Base-by-base conservation (phyloP, 2,113 vertebrate species). In the Thalassoma bifasciatum region DNA sequence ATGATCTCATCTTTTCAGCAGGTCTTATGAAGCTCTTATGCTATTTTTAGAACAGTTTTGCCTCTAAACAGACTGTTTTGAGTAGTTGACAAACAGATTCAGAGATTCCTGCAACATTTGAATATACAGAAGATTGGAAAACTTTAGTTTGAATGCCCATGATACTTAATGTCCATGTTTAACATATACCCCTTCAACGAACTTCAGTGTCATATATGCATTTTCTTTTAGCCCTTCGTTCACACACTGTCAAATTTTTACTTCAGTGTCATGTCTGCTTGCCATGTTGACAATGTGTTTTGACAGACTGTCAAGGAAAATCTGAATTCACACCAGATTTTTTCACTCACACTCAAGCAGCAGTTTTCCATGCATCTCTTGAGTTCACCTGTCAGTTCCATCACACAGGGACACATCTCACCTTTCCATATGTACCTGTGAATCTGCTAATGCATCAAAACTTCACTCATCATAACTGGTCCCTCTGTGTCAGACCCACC, bases 361-460 rank as follows among this genome's bases (percentile, higher is more conserved):
- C 17, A 58, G 21, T 57, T 34, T 59, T 24, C 23, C 10, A 10
- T 5, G 26, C 24, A 46, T 62, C 40, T 21, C 21, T 19, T 22
- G 4, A 26, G 19, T 30, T 71, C 50, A 47, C 52, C n/a, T 47
- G 46, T 63, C 38, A 47, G 8, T 14, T 46, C n/a, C 17, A 19
- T 64, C 17, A 63, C 37, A 42, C 65, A 49, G 57, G 54, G 38
- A 49, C 72, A 72, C 66, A 37, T 79, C 66, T 66, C 77, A 82
- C 53, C 57, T 77, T 47, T 56, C 67, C 64, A 57, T 65, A 58
- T 75, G 71, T 77, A 79, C 70, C 78, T 75, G 77, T 69, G 62
- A 86, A 86, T 73, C 13, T 85, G 85, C 85, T 72, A 88, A 84
- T 72, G 63, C 75, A 87, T 83, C 81, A 78, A 74, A 81, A 82